These are phyloP conservation scores for Zaprionus tsacasi DNA, from an alignment of 1,140 invertebrate genomes.

Conservation along the genomic window DNA sequence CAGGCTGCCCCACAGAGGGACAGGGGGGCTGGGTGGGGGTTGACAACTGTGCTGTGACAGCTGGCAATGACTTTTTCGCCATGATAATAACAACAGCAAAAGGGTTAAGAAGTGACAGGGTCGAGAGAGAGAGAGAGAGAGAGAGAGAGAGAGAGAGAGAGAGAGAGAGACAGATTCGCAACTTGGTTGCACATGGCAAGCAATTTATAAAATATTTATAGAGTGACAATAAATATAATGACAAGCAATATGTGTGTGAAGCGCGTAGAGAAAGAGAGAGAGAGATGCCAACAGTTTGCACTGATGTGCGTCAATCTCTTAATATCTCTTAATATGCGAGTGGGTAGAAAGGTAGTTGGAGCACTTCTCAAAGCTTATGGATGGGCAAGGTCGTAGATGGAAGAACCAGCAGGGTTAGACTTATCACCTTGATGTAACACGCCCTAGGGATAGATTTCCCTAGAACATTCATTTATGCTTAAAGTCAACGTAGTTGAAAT, in stretches of 20 bases:
- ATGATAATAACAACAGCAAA: conserved; percentile 63
- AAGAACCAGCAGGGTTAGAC: not conserved
- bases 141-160: conserved; percentile 51
- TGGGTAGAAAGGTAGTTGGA: not conserved
- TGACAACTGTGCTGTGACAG: conserved; percentile 56
- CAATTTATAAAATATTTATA: conserved; percentile 80
- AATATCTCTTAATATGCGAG: too few species aligned
- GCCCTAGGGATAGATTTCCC: too few species aligned
- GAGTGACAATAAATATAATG: conserved; percentile 70
- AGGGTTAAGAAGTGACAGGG: conserved; percentile 75
- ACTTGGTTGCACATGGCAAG: conserved; percentile 61
- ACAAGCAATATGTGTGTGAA: conserved; percentile 32
- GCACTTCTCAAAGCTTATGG: not conserved
- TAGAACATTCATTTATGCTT: too few species aligned
- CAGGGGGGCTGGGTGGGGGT: not conserved
- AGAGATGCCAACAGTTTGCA: conserved; percentile 11
- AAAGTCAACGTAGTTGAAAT: too few species aligned
- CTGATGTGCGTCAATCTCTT: conserved; percentile 27
- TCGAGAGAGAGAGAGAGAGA: conserved; percentile 49
- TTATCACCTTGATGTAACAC: too few species aligned
- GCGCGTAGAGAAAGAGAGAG: not conserved
- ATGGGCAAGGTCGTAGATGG: not conserved
- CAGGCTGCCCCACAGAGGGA: not conserved
- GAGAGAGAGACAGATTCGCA: conserved; percentile 60
- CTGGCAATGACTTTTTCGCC: conserved; percentile 75